Percentiles rank a stretch among this genome's conserved stretches.
Conservation (phyloP, 2,888 invertebrate species). For the Tachina fera region DNA sequence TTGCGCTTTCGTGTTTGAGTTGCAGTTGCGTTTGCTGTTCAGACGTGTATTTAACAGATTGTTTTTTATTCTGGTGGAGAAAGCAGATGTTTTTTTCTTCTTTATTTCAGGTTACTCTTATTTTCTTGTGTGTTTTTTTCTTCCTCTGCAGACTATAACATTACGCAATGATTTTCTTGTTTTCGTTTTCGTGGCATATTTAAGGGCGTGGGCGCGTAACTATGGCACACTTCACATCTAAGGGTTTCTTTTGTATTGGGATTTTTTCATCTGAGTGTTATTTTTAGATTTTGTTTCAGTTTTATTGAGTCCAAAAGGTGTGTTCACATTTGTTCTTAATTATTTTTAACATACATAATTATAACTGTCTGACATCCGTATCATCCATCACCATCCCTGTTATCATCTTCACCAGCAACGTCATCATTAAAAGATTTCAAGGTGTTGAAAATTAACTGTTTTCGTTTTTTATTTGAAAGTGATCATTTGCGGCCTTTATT, state of each 20-base stretch:
- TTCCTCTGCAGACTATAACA: conserved; percentile 53
- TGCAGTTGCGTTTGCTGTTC: conserved; percentile 42
- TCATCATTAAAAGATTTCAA: conserved; percentile 57
- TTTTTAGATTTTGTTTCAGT: conserved; percentile 24
- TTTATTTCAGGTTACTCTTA: conserved; percentile 51
- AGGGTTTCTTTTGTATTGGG: conserved; percentile 51
- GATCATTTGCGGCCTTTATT: conserved; percentile 31
- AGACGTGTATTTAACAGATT: conserved; percentile 65
- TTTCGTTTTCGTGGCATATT: conserved; percentile 38
- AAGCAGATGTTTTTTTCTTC: conserved; percentile 73
- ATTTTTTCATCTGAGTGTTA: conserved; percentile 29
- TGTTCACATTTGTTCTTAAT: conserved; percentile 74
- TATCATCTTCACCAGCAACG: conserved; percentile 1
- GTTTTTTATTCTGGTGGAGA: conserved; percentile 59
- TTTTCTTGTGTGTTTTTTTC: conserved; percentile 42
- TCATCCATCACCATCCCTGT: conserved; percentile 36
- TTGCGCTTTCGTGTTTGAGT: conserved; percentile 31
- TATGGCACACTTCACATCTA: conserved; percentile 58
- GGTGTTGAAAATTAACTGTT: conserved; percentile 64
- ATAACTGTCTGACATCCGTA: conserved; percentile 59
- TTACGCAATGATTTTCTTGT: conserved; percentile 76
- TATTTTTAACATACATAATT: conserved; percentile 71
- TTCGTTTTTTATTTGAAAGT: conserved; percentile 20
- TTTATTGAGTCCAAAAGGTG: conserved; percentile 67
- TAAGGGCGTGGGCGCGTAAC: conserved; percentile 72